phyloP scores from a whole-genome alignment of 37 sponge, comb jelly and placozoan genomes.

The Chondrosia reniformis region DNA sequence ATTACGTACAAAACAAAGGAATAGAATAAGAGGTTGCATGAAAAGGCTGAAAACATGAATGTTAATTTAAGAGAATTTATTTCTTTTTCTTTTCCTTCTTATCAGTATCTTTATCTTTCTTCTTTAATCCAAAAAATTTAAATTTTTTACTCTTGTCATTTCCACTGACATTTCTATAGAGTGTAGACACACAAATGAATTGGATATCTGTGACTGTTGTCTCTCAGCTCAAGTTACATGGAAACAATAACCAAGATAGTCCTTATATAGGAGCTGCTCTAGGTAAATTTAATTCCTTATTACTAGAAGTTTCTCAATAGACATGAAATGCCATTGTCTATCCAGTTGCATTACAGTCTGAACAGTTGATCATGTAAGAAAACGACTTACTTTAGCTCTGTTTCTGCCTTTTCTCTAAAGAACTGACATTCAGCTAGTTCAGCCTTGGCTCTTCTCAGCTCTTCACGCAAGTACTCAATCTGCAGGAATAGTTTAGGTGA shows the following conservation, averaged over 20 bases:
- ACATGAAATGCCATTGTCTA: background rate
- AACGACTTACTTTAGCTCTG: slow-evolving; percentile 20
- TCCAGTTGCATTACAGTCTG: too few relatives aligned
- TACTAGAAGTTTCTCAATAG: too few relatives aligned
- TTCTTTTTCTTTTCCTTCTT: background rate
- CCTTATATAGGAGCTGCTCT: too few relatives aligned
- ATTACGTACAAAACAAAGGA: too few relatives aligned
- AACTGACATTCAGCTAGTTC: slow-evolving; percentile 30
- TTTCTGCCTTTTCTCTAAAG: slow-evolving; percentile 21
- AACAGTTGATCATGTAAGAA: background rate
- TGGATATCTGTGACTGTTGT: background rate
- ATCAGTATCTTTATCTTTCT: background rate
- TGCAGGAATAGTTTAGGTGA: too few relatives aligned
- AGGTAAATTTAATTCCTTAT: too few relatives aligned
- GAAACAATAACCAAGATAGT: too few relatives aligned
- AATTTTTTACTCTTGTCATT: background rate
- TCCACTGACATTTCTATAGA: background rate
- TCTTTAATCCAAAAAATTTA: background rate
- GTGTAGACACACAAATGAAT: background rate
- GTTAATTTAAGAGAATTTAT: background rate
- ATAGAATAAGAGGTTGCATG: too few relatives aligned
- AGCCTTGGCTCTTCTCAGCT: slow-evolving; percentile 11
- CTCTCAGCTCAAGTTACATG: too few relatives aligned
- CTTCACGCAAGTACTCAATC: slow-evolving; percentile 35
- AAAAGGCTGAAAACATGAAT: too few relatives aligned